A percentile compares a stretch with the other conserved stretches of the same genome.
phyloP scores from a whole-genome alignment of 2,113 vertebrate genomes.

The Nyctibius bracteatus region DNA sequence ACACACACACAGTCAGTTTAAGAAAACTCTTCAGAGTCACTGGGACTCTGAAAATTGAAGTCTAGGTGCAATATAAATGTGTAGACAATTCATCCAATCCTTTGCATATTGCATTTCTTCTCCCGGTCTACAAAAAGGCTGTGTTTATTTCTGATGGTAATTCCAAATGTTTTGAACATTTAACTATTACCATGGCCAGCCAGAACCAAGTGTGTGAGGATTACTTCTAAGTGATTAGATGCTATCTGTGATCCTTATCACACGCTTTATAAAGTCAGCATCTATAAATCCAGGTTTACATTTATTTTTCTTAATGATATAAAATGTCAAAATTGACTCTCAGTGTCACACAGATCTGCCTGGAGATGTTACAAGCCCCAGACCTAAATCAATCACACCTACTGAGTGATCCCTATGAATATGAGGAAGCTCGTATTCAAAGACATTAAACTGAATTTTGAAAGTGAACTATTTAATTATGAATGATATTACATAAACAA shows the following conservation, averaged over 20 bases:
- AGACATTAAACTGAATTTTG: not conserved
- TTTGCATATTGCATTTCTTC: not conserved
- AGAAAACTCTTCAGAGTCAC: not conserved
- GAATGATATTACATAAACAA: not conserved
- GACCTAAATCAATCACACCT: not conserved
- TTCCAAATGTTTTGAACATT: not conserved
- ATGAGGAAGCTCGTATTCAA: not conserved
- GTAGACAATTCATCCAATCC: not conserved
- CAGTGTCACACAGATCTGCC: not conserved
- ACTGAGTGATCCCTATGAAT: too few species aligned
- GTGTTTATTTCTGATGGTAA: not conserved
- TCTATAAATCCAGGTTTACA: not conserved
- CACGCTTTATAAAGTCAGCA: not conserved
- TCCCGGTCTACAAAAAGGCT: not conserved
- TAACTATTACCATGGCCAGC: not conserved
- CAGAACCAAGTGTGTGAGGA: not conserved
- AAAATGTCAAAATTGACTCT: not conserved
- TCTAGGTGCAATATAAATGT: not conserved
- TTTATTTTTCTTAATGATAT: not conserved
- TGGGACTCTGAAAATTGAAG: not conserved
- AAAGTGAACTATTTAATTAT: not conserved
- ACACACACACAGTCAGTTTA: not conserved
- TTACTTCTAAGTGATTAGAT: not conserved
- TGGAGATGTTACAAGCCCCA: not conserved
- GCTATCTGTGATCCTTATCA: not conserved